Evolutionary conservation across 2,888 invertebrate genomes (phyloP).

Genomic region (Drosophila affinis): DNA sequence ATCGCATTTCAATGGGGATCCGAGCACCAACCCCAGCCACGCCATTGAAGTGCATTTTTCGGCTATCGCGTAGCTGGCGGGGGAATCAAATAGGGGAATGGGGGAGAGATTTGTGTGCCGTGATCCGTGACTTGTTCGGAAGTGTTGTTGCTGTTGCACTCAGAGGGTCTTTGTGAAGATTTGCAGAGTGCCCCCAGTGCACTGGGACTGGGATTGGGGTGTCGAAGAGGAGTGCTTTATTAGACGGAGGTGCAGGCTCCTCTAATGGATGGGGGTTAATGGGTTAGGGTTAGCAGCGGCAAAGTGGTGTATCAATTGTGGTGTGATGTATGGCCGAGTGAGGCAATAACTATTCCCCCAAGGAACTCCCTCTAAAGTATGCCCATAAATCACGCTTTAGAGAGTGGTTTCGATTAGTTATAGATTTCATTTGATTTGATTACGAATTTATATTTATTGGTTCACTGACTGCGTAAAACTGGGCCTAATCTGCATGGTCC

Average conservation of each 20-base stretch:
- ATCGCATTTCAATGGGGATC: slow-evolving; percentile 38
- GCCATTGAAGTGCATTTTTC: slow-evolving; percentile 32
- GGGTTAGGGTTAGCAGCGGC: slow-evolving; percentile 23
- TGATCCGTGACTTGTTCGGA: slow-evolving; percentile 37
- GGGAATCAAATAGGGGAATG: not conserved
- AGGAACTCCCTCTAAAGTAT: slow-evolving; percentile 12
- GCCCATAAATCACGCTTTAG: slow-evolving; percentile 26
- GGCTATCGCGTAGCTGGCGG: slow-evolving; percentile 4
- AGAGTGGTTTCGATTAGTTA: slow-evolving; percentile 29
- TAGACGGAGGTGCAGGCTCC: slow-evolving; percentile 15
- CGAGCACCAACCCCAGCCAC: slow-evolving; percentile 6
- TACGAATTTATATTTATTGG: slow-evolving; percentile 12
- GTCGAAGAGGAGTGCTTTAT: slow-evolving; percentile 31
- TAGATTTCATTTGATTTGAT: slow-evolving; percentile 40
- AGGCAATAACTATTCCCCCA: slow-evolving; percentile 11
- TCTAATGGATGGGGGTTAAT: slow-evolving; percentile 50
- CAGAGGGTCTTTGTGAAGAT: slow-evolving; percentile 21
- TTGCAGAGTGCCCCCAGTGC: slow-evolving; percentile 4
- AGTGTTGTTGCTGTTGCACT: slow-evolving; percentile 11
- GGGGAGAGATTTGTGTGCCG: slow-evolving; percentile 29
- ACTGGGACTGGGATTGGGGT: not conserved
- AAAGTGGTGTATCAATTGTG: slow-evolving; percentile 36
- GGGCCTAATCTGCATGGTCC: slow-evolving; percentile 25
- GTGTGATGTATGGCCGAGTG: slow-evolving; percentile 27
- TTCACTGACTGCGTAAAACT: slow-evolving; percentile 9